Evolutionary conservation across 1,140 invertebrate genomes (phyloP).

Genomic region (Branchinecta lynchi): DNA sequence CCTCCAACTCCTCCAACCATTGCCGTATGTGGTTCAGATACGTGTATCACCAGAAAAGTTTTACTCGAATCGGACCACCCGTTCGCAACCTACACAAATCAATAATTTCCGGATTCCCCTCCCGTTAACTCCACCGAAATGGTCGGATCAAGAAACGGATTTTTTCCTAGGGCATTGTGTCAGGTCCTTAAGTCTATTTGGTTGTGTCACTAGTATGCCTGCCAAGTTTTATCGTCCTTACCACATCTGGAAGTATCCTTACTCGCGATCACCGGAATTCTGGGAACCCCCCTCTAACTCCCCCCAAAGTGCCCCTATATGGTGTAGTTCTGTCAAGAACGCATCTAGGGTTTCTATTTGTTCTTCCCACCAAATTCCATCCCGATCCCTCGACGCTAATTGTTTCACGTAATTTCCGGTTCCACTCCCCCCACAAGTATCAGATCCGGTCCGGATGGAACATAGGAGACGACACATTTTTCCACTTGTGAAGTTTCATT

Average conservation of each 20-base stretch:
- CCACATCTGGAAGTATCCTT: too few species aligned
- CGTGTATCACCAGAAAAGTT: too few species aligned
- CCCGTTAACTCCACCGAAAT: background rate
- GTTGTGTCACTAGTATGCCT: too few species aligned
- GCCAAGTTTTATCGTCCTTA: too few species aligned
- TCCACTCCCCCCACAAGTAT: background rate
- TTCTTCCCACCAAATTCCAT: constrained; percentile 6
- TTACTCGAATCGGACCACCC: too few species aligned
- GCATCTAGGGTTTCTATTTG: background rate
- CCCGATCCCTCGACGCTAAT: background rate
- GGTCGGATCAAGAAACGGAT: constrained; percentile 3
- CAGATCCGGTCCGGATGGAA: constrained; percentile 2
- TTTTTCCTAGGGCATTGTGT: background rate
- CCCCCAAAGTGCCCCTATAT: background rate
- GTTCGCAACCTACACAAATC: too few species aligned
- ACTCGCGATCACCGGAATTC: background rate
- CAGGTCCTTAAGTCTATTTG: background rate
- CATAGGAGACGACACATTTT: too few species aligned
- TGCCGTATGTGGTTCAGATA: too few species aligned
- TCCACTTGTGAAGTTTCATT: too few species aligned
- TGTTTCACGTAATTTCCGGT: background rate
- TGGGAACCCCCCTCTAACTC: background rate
- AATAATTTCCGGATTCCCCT: too few species aligned
- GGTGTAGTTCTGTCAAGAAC: background rate
- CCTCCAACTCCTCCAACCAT: too few species aligned